phyloP scores from a whole-genome alignment of 1,140 invertebrate genomes.

The Meloidogyne hapla region DNA sequence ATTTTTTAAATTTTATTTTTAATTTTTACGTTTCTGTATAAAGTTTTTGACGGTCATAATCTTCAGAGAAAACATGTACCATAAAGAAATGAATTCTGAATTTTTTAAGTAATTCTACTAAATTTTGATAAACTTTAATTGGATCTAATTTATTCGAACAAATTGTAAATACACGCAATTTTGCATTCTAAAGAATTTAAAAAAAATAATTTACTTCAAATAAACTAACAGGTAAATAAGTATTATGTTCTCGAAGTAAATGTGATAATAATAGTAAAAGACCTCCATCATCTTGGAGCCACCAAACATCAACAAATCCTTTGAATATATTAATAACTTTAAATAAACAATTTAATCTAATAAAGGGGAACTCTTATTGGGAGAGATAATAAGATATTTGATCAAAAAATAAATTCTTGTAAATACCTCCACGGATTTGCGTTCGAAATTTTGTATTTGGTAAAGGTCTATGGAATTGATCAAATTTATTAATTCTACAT shows the following conservation, averaged over 20 bases:
- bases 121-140: conserved; percentile 31
- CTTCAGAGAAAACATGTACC: conserved; percentile 39
- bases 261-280: conserved; percentile 39
- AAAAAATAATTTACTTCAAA: not conserved
- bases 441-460: conserved; percentile 37
- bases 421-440: conserved; percentile 29
- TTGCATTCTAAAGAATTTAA: conserved; percentile 35
- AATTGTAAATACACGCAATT: conserved; percentile 46
- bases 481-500: conserved; percentile 2
- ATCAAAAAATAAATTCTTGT: too few relatives aligned
- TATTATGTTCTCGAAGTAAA: conserved; percentile 38
- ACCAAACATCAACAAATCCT: conserved; percentile 81
- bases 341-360: not conserved
- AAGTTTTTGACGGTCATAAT: conserved; percentile 32
- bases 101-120: conserved; percentile 42
- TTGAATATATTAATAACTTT: not conserved
- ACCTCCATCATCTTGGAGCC: conserved; percentile 92
- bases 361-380: too few relatives aligned
- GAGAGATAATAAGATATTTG: too few relatives aligned
- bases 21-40: conserved; percentile 43
- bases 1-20: not conserved
- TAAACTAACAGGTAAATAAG: conserved; percentile 38
- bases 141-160: conserved; percentile 43
- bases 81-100: conserved; percentile 39
- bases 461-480: conserved; percentile 3